phyloP scores from a whole-genome alignment of 2,797 vertebrate species.

The Sphaeramia orbicularis region DNA sequence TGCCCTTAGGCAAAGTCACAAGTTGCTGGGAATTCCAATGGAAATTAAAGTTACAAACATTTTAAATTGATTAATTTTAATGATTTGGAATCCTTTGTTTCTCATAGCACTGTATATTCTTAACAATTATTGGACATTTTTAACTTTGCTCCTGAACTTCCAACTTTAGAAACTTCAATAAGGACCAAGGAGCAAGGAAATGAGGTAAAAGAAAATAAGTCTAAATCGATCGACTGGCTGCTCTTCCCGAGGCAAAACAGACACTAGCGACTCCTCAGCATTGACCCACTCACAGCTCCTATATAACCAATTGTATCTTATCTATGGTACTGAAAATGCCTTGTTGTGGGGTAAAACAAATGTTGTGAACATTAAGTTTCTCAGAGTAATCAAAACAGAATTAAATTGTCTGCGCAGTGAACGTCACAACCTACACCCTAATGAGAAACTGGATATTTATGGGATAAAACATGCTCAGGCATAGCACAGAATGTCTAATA shows the following conservation, averaged over 20 bases:
- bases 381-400: too few relatives aligned
- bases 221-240: not conserved
- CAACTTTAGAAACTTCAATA: not conserved
- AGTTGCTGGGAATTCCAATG: not conserved
- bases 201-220: slow-evolving; percentile 8
- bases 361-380: too few relatives aligned
- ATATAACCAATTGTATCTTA: not conserved
- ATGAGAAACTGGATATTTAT: too few relatives aligned
- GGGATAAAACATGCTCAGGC: too few relatives aligned
- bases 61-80: too few relatives aligned
- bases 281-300: not conserved
- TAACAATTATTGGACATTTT: too few relatives aligned
- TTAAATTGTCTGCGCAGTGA: too few relatives aligned
- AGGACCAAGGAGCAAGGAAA: slow-evolving; percentile 1
- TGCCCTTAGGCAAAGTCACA: not conserved
- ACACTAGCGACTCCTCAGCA: not conserved
- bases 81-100: too few relatives aligned
- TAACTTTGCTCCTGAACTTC: not conserved
- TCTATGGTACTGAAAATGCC: not conserved
- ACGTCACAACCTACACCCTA: too few relatives aligned
- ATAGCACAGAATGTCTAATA: too few relatives aligned
- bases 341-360: not conserved
- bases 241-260: slow-evolving; percentile 1
- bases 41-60: too few relatives aligned
- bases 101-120: too few relatives aligned